Evolutionary conservation across 1,140 invertebrate genomes (phyloP).

Genomic region (Atta texana): DNA sequence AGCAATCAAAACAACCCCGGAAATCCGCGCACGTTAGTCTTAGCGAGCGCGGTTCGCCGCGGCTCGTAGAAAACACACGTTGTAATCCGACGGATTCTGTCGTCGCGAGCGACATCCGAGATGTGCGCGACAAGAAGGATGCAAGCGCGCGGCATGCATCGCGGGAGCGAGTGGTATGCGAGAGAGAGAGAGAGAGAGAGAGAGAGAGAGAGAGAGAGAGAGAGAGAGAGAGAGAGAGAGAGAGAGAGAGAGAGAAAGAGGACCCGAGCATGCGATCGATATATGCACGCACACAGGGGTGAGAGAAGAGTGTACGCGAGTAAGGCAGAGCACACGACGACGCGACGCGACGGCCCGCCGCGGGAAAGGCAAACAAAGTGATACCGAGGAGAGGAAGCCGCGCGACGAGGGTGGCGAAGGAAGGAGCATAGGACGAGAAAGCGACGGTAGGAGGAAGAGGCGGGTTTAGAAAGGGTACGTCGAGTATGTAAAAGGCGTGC

Average conservation of each 20-base stretch:
- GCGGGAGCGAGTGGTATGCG: conserved; percentile 44
- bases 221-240: too few species aligned
- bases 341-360: conserved; percentile 61
- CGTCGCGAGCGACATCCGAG: conserved; percentile 43
- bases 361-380: conserved; percentile 74
- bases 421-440: conserved; percentile 43
- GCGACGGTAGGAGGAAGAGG: conserved; percentile 24
- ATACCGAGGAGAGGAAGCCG: conserved; percentile 64
- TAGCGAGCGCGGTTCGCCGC: conserved; percentile 38
- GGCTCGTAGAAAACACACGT: conserved; percentile 49
- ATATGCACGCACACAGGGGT: conserved; percentile 44
- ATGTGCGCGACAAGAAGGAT: conserved; percentile 22
- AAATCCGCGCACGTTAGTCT: conserved; percentile 46
- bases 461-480: conserved; percentile 56
- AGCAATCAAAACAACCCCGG: conserved; percentile 47
- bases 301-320: conserved; percentile 38
- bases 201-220: conserved; percentile 32
- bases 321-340: conserved; percentile 43
- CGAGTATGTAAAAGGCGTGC: conserved; percentile 75
- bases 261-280: conserved; percentile 41
- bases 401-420: conserved; percentile 37
- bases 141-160: conserved; percentile 63
- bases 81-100: conserved; percentile 61
- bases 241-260: conserved; percentile 26
- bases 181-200: conserved; percentile 54